Percentiles rank a stretch among this genome's conserved stretches.
Conservation (phyloP, 2,113 vertebrate species). For the Cyanocitta stelleri region DNA sequence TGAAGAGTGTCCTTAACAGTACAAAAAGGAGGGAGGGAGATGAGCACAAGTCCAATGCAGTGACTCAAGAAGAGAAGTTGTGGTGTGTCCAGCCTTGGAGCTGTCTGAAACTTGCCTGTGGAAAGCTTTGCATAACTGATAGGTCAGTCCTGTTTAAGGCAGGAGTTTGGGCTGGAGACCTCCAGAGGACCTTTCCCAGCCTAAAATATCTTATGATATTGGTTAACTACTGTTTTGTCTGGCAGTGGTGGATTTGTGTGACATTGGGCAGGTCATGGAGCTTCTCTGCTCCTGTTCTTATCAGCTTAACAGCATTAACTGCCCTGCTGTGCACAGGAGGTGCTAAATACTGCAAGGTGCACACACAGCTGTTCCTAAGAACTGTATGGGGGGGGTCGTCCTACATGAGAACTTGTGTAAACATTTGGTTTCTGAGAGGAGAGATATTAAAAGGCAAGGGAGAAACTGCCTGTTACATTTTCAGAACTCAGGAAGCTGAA, state of each 20-base stretch:
- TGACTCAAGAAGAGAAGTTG: fast-evolving
- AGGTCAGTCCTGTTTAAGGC: neutral
- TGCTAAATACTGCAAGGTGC: neutral
- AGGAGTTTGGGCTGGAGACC: neutral
- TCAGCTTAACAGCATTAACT: neutral
- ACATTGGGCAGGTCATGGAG: neutral
- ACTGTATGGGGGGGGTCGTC: fast-evolving
- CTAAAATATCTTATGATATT: fast-evolving
- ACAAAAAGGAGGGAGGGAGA: neutral
- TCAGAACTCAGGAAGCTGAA: neutral
- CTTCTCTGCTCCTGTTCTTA: neutral
- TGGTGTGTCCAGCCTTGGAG: neutral
- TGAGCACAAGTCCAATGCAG: neutral
- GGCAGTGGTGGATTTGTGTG: neutral
- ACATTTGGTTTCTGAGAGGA: neutral
- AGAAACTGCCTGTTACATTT: neutral
- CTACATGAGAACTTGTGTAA: neutral
- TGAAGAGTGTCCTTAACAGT: neutral
- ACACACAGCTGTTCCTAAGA: neutral
- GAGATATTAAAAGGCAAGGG: neutral
- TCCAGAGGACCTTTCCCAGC: neutral
- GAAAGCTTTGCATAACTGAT: neutral
- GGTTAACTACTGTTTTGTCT: neutral
- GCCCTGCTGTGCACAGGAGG: neutral
- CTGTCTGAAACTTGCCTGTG: neutral